Evolutionary conservation across 1,140 invertebrate genomes (phyloP).

Genomic region (Camponotus vicinus): DNA sequence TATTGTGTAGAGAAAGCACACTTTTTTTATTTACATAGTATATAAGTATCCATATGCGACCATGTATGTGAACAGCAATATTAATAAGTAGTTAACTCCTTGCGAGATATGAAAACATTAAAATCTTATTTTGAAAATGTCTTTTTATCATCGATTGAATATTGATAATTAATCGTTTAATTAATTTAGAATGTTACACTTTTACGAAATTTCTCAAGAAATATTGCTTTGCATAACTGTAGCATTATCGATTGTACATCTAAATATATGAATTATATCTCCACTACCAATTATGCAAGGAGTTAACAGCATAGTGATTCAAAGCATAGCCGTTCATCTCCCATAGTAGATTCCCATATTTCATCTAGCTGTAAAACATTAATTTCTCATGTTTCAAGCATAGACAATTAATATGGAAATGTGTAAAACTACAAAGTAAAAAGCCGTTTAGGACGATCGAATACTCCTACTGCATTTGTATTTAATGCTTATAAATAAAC

Average conservation of each 20-base stretch:
- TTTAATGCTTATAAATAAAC: constrained; percentile 28
- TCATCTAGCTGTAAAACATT: constrained; percentile 18
- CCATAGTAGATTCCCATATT: constrained; percentile 10
- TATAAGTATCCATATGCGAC: constrained; percentile 75
- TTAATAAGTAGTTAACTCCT: constrained; percentile 54
- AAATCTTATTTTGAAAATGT: constrained; percentile 31
- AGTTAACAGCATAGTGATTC: constrained; percentile 31
- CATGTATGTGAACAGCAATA: constrained; percentile 46
- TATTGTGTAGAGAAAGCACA: constrained; percentile 83
- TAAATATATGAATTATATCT: constrained; percentile 13
- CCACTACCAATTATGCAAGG: not conserved
- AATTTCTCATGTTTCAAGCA: constrained; percentile 5
- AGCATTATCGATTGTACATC: not conserved
- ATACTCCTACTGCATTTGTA: constrained; percentile 6
- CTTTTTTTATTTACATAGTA: constrained; percentile 84
- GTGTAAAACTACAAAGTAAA: constrained; percentile 11
- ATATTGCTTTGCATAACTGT: not conserved
- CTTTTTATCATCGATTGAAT: constrained; percentile 1
- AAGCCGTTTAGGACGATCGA: not conserved
- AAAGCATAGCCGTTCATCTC: constrained; percentile 14
- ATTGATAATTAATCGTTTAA: constrained; percentile 21
- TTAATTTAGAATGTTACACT: not conserved
- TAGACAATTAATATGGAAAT: constrained; percentile 34
- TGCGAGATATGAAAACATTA: constrained; percentile 25
- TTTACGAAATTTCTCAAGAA: constrained; percentile 12